Evolutionary conservation across 2,797 vertebrate species (phyloP).

Genomic region (Pangasius krempfi): DNA sequence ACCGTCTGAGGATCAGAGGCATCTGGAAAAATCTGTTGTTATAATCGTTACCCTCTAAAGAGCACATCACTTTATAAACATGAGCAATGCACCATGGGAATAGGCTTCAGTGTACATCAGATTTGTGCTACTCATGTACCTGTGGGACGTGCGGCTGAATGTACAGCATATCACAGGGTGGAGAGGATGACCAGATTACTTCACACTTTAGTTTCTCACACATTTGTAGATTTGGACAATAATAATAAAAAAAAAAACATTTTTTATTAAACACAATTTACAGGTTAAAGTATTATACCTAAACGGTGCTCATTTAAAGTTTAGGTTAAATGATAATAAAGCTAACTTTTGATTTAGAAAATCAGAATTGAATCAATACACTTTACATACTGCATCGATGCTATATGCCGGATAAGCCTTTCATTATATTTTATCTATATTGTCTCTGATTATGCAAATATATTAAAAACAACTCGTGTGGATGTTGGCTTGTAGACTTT

Average conservation of each 20-base stretch:
- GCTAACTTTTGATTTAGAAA: not conserved
- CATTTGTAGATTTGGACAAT: not conserved
- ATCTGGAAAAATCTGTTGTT: conserved; percentile 5
- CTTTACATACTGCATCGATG: not conserved
- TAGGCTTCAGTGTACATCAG: not conserved
- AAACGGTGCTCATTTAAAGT: not conserved
- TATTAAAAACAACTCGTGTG: not conserved
- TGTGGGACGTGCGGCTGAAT: not conserved
- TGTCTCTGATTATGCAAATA: not conserved
- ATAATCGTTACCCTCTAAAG: conserved; percentile 6
- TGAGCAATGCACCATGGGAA: conserved; percentile 2
- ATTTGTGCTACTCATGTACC: not conserved
- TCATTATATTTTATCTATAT: not conserved
- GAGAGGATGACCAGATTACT: not conserved
- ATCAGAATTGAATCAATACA: too few species aligned
- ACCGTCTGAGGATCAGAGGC: conserved; percentile 8
- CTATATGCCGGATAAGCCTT: not conserved
- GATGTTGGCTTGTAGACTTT: not conserved
- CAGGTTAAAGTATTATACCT: not conserved
- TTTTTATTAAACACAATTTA: not conserved
- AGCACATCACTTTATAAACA: not conserved
- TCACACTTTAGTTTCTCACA: not conserved
- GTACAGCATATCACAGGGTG: not conserved
- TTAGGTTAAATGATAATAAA: not conserved
- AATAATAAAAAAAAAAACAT: too few species aligned